phyloP scores from a whole-genome alignment of 2,113 vertebrate species.

The Nesogale talazaci region DNA sequence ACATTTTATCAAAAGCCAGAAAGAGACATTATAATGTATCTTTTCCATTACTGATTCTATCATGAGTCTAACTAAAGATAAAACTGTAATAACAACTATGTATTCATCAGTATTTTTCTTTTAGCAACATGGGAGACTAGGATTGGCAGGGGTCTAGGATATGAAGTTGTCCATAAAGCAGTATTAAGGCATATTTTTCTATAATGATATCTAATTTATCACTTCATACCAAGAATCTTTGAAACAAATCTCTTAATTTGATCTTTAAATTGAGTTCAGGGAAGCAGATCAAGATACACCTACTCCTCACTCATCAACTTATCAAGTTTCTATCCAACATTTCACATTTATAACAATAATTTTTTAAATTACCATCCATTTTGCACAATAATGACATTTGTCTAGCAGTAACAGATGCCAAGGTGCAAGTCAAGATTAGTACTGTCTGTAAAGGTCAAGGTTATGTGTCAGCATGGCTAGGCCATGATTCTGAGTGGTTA shows the following conservation, averaged over 20 bases:
- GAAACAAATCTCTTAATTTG: conserved; percentile 15
- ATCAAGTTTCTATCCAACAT: too few relatives aligned
- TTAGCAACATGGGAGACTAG: conserved; percentile 19
- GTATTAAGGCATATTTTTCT: conserved; percentile 9
- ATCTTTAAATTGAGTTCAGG: conserved; percentile 28
- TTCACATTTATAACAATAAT: too few relatives aligned
- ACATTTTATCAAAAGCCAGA: conserved; percentile 58
- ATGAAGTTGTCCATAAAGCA: neutral
- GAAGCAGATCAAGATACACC: neutral
- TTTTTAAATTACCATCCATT: too few relatives aligned
- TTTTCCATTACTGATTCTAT: conserved; percentile 34
- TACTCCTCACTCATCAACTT: too few relatives aligned
- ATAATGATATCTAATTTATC: conserved; percentile 5
- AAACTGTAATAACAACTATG: neutral
- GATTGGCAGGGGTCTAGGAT: neutral
- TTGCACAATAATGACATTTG: too few relatives aligned
- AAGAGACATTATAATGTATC: conserved; percentile 2
- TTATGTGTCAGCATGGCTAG: too few relatives aligned
- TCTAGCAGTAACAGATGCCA: too few relatives aligned
- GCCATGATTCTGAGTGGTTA: too few relatives aligned
- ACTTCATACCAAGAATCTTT: neutral
- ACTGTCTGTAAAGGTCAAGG: too few relatives aligned
- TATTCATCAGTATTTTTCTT: conserved; percentile 44
- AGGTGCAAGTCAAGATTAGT: too few relatives aligned
- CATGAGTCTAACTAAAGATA: conserved; percentile 1